Base-by-base conservation (phyloP, 1,140 invertebrate genomes). In the Aphis gossypii region DNA sequence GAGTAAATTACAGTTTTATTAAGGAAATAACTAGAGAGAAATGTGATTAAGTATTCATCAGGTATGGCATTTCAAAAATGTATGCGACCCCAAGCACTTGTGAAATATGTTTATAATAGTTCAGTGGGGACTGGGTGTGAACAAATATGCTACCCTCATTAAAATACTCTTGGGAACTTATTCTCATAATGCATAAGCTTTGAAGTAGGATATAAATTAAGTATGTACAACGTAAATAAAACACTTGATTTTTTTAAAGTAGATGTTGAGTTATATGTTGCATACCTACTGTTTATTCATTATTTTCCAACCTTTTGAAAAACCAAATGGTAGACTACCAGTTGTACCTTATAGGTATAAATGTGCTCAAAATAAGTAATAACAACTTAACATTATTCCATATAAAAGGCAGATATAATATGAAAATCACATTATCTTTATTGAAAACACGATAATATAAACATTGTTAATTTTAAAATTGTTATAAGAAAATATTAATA, bases 81-180 rank as follows among this genome's bases (percentile, higher is more conserved):
- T 90, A 41, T 60, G 21, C 54, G 51, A 90, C 25, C 54, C 51
- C 35, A 60, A 60, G 54, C 23, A 41, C 88, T 90, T 90, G 54
- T 90, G 38, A 90, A 90, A 90, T 90, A 90, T 90, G 88, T 90
- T 90, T 90, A 54, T 89, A 90, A 90, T 60, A 90, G 88, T 90
- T 41, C 9, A 30, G 88, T 60, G 88, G 44, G 68, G 60, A 82
- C 54, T 92, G 30, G n/a, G 90, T 92, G 90, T 92, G 41, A 54
- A 92, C 46, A 92, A 82, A 76, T 82, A 92, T 92, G 41, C 60
- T 38, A 92, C 90, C 60, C 90, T 92, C 82, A 51, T 92, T 84
- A 92, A 92, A 92, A 83, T 68, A 21, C 91, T 84, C 41, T 92
- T 25, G 11, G 76, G 46, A 92, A 38, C 21, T 92, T 92, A 48